A percentile compares a stretch with the other conserved stretches of the same genome.
Conservation (phyloP, 1,140 invertebrate species). For the Elysia chlorotica region DNA sequence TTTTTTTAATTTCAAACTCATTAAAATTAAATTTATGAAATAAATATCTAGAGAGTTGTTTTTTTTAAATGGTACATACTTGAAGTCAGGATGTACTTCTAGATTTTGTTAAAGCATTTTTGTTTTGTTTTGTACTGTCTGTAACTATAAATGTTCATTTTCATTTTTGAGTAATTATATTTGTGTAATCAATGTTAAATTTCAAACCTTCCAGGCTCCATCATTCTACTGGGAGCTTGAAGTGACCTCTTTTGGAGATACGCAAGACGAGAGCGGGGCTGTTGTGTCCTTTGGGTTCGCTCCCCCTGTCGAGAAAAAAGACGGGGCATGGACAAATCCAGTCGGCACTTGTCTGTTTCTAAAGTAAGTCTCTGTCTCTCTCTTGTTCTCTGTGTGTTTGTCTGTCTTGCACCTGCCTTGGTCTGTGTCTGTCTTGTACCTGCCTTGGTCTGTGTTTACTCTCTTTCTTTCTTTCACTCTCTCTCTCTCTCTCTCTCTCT, state of each 20-base stretch:
- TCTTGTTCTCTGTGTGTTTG: neutral
- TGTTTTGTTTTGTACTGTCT: too few relatives aligned
- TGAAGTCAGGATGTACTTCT: too few relatives aligned
- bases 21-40: too few relatives aligned
- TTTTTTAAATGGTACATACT: too few relatives aligned
- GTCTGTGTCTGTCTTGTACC: neutral
- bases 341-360: constrained; percentile 60
- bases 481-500: neutral
- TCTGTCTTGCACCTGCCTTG: neutral
- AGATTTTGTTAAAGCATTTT: too few relatives aligned
- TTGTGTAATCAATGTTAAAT: too few relatives aligned
- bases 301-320: constrained; percentile 59
- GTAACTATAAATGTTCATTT: too few relatives aligned
- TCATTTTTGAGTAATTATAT: too few relatives aligned
- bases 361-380: constrained; percentile 59
- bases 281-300: constrained; percentile 62
- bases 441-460: neutral
- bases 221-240: constrained; percentile 63
- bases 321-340: constrained; percentile 61
- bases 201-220: constrained; percentile 57
- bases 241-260: constrained; percentile 59
- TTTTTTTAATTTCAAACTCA: too few relatives aligned
- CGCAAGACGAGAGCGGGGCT: constrained; percentile 56
- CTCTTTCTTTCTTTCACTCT: neutral
- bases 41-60: too few relatives aligned